Percentiles rank a stretch among this genome's conserved stretches.
Conservation (phyloP, 2,113 vertebrate species). For the Rhinolophus ferrumequinum region DNA sequence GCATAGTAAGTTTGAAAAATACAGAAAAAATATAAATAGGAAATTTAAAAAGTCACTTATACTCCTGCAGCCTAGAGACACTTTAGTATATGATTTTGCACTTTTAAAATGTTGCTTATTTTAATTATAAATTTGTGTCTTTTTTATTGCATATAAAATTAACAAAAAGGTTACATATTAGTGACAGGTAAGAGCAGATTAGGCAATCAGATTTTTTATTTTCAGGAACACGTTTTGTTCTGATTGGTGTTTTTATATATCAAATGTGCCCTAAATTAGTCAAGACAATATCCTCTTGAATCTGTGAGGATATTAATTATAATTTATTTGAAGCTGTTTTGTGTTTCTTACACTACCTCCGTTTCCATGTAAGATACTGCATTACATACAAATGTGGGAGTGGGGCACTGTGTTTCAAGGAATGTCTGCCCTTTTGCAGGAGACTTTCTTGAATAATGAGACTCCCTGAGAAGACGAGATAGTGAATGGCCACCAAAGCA, state of each 20-base stretch:
- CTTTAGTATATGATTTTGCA: not conserved
- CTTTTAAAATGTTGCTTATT: not conserved
- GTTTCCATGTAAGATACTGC: not conserved
- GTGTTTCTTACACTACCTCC: not conserved
- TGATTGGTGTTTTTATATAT: not conserved
- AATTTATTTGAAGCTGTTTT: not conserved
- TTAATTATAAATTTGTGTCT: not conserved
- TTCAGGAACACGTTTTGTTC: not conserved
- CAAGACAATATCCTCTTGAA: not conserved
- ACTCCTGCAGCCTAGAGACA: not conserved
- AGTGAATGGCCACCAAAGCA: not conserved
- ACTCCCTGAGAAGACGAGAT: not conserved
- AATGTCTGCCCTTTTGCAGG: not conserved
- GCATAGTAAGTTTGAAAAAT: not conserved
- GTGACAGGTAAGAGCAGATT: not conserved
- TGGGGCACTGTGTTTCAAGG: not conserved
- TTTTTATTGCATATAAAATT: slow-evolving; percentile 6
- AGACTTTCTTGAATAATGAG: not conserved
- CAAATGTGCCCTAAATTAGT: not conserved
- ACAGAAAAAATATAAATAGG: not conserved
- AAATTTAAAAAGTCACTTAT: slow-evolving; percentile 13
- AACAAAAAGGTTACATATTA: slow-evolving; percentile 2
- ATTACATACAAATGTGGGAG: not conserved
- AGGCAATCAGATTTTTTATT: not conserved
- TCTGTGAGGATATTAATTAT: not conserved